These are phyloP conservation scores for Sussaba pulchella DNA, from an alignment of 2,888 invertebrate species.

Conservation along the genomic window DNA sequence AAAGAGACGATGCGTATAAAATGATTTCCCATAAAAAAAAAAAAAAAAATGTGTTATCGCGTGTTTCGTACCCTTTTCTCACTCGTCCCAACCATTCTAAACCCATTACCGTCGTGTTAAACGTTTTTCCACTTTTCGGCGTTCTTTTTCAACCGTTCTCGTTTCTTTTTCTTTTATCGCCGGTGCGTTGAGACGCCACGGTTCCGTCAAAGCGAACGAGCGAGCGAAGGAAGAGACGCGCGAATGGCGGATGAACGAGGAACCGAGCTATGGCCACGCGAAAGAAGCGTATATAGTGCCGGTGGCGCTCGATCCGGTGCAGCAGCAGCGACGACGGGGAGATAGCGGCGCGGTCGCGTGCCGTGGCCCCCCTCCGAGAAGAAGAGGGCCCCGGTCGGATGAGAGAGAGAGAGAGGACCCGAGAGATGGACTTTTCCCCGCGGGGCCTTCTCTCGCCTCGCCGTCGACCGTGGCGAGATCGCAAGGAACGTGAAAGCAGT, in stretches of 20 bases:
- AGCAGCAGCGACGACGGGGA: slow-evolving; percentile 4
- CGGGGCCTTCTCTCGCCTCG: background rate
- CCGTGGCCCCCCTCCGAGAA: slow-evolving; percentile 37
- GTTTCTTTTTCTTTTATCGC: no score
- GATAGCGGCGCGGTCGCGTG: slow-evolving; percentile 56
- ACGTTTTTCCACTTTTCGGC: background rate
- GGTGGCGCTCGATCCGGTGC: slow-evolving; percentile 20
- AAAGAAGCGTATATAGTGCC: background rate
- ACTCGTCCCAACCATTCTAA: background rate
- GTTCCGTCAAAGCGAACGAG: background rate
- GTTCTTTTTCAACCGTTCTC: no score
- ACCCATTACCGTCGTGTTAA: background rate
- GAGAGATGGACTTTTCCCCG: slow-evolving; percentile 26
- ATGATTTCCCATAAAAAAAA: no score
- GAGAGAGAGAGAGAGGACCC: background rate
- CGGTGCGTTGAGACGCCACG: slow-evolving; percentile 5
- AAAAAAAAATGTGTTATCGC: background rate
- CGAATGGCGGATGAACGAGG: no score
- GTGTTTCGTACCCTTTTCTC: background rate
- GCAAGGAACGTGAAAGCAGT: background rate
- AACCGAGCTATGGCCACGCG: background rate
- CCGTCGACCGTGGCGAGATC: slow-evolving; percentile 29
- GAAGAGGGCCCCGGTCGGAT: slow-evolving; percentile 25
- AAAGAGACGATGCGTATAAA: no score
- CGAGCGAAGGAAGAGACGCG: background rate